Conservation (phyloP, 92 coral and sea anemone genomes). For the Heliopora coerulea region DNA sequence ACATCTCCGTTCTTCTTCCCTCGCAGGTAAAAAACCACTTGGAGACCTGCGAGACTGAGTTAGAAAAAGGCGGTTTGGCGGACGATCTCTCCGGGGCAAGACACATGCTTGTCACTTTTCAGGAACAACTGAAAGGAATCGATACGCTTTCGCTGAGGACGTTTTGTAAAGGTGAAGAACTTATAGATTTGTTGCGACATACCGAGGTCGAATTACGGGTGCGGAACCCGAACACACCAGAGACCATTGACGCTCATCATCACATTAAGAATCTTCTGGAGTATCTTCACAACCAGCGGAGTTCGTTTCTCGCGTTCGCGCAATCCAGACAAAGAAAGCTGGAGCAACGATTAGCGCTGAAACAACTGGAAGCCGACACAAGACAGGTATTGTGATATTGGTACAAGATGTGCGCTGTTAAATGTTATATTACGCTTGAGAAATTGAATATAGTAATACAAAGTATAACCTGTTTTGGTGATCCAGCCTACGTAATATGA, state of each 20-base stretch:
- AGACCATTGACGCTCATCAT: constrained; percentile 96
- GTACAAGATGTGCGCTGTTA: too few relatives aligned
- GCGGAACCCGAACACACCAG: constrained; percentile 80
- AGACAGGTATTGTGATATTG: constrained; percentile 63
- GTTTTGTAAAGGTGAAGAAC: constrained; percentile 98
- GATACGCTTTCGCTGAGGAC: constrained; percentile 90
- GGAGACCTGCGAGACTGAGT: constrained; percentile 89
- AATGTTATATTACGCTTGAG: neutral
- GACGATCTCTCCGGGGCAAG: constrained; percentile 84
- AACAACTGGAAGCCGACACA: constrained; percentile 95
- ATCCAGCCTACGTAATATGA: neutral
- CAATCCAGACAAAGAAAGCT: constrained; percentile 81
- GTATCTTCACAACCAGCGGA: constrained; percentile 86
- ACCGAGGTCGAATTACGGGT: constrained; percentile 96
- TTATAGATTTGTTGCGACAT: constrained; percentile 84
- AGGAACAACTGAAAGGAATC: constrained; percentile 82
- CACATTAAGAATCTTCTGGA: constrained; percentile 93
- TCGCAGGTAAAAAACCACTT: constrained; percentile 77
- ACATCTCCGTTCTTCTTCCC: neutral
- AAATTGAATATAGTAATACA: neutral
- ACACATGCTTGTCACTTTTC: constrained; percentile 82
- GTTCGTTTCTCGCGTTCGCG: constrained; percentile 89
- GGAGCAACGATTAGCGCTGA: constrained; percentile 79
- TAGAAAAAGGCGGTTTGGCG: constrained; percentile 83
- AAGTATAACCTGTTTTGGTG: constrained; percentile 13